phyloP scores from a whole-genome alignment of 1,140 invertebrate genomes.

The Bilobella aurantiaca region DNA sequence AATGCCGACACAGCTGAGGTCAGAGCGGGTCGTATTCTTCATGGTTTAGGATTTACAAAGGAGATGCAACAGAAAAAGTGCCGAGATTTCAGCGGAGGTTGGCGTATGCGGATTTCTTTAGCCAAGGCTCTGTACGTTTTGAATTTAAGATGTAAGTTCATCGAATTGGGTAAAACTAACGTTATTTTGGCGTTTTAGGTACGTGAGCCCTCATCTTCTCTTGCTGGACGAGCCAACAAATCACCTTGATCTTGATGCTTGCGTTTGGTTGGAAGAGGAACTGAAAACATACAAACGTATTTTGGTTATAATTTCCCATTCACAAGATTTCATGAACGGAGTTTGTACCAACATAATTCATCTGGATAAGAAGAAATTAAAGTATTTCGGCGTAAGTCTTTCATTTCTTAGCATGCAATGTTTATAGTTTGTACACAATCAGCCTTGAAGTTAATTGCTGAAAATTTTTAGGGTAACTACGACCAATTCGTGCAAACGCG shows the following conservation, averaged over 20 bases:
- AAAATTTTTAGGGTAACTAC: conserved; percentile 74
- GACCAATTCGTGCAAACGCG: conserved; percentile 88
- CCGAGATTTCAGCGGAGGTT: conserved; percentile 94
- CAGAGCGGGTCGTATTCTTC: conserved; percentile 83
- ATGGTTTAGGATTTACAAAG: conserved; percentile 91
- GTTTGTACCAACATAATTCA: conserved; percentile 99
- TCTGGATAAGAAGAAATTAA: conserved; percentile 82
- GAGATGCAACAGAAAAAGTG: conserved; percentile 85
- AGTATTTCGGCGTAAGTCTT: conserved; percentile 86
- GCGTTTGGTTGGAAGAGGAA: conserved; percentile 99
- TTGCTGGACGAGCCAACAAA: conserved; percentile 45
- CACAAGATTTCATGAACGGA: conserved; percentile 98
- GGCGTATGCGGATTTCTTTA: conserved; percentile 98
- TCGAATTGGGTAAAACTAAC: not conserved
- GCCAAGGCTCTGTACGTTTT: conserved; percentile 74
- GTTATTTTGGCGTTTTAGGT: conserved; percentile 2
- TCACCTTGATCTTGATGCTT: conserved; percentile 72
- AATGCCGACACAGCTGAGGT: conserved; percentile 88
- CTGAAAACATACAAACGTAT: conserved; percentile 92
- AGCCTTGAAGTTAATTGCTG: no score
- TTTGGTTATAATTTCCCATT: conserved; percentile 97
- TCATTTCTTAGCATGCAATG: no score
- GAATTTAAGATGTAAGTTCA: not conserved
- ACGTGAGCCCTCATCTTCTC: conserved; percentile 34
- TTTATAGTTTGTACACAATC: no score